Base-by-base conservation (phyloP, 2,888 invertebrate species). In the Eupithecia tripunctaria region DNA sequence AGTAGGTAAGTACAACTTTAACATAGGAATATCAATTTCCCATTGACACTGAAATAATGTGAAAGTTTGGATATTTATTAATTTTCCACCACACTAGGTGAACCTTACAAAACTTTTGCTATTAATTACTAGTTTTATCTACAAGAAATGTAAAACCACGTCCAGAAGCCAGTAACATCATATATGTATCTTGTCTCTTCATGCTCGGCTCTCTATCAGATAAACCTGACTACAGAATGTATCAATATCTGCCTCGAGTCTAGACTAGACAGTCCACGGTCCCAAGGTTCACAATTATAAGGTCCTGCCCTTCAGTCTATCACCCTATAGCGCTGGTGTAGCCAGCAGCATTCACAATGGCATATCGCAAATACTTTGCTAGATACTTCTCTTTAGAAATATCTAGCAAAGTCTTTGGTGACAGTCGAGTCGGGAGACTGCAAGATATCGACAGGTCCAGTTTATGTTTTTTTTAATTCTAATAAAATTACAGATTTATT, bases 291-390 rank as follows among this genome's bases (percentile, higher is more conserved):
- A 27, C 21, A 38, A 66, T 68, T 63, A 60, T 67, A 60, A 63
- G 68, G 73, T 76, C 68, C 21, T 68, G 74, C 59, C 77, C 78
- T 75, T 73, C 71, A 72, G 65, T 60, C 64, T 64, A 70, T 68
- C 73, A 68, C 65, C 29, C 59, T 21, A 2, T n/a, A 51, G 41
- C 21, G 36, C 12, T n/a, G 5, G 27, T 60, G 18, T 27, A 14
- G 15, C 59, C 27, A 15, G 15, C 14, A 59, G 18, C 18, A 29
- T 29, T 29, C 29, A 18, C 18, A 29, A 60, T 60, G 60, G 60
- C 60, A 29, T 8, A 21, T 1, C 56, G 14, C n/a, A 56, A 29
- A 29, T 1, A 60, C 29, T 18, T 18, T 7, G 27, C 27, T 27
- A 59, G 15, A 18, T 18, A 18, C 29, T 29, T 56, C 0, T 25